phyloP scores from a whole-genome alignment of 1,140 invertebrate genomes.

The Neotoxoptera formosana region DNA sequence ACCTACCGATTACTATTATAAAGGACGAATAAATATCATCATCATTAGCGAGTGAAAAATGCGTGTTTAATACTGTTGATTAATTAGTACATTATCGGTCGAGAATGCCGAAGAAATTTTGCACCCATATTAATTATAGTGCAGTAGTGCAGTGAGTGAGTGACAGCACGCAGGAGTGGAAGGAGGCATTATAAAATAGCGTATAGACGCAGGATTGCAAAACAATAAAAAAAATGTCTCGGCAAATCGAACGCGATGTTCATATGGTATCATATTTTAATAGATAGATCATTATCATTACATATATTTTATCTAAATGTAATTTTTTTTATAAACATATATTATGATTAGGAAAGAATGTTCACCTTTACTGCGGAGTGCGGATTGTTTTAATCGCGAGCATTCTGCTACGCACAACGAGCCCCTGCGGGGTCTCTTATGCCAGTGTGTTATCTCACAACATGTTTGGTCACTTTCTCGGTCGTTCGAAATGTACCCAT shows the following conservation, averaged over 20 bases:
- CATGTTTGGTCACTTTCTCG: conserved; percentile 51
- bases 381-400: background rate
- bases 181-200: background rate
- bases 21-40: background rate
- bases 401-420: background rate
- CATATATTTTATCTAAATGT: background rate
- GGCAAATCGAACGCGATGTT: background rate
- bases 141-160: background rate
- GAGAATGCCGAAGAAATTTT: background rate
- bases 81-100: background rate
- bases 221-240: background rate
- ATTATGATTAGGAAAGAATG: conserved; percentile 38
- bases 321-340: background rate
- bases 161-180: background rate
- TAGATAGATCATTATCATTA: background rate
- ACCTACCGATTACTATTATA: background rate
- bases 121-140: background rate
- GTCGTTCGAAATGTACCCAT: conserved; percentile 46
- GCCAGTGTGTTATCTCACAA: conserved; percentile 45
- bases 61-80: background rate
- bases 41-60: background rate
- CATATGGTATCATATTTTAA: background rate
- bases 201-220: background rate
- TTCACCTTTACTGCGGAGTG: conserved; percentile 3
- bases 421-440: conserved; percentile 24